Conservation (phyloP, 1,140 invertebrate species). For the Aphelenchoides fujianensis region DNA sequence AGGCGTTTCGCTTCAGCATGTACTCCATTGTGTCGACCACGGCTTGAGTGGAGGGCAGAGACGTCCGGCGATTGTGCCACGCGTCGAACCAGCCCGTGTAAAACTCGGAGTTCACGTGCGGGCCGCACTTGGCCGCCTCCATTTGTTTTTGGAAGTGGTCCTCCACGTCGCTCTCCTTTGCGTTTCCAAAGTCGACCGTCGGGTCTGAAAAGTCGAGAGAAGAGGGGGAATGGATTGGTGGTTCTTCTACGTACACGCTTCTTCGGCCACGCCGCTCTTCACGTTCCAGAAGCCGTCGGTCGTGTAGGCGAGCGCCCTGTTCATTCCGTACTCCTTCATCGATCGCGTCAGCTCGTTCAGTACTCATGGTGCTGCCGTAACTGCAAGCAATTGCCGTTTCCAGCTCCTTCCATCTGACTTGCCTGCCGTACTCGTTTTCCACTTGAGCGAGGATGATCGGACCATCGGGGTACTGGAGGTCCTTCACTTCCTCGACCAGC, state of each 20-base stretch:
- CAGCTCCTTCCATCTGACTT: no score
- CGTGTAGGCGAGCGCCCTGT: constrained; percentile 49
- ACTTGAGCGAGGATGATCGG: constrained; percentile 67
- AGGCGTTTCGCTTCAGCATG: constrained; percentile 65
- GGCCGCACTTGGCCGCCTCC: neutral
- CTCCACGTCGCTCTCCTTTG: neutral
- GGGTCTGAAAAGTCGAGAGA: no score
- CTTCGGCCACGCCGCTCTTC: constrained; percentile 23
- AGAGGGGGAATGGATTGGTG: no score
- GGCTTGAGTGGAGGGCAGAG: constrained; percentile 67
- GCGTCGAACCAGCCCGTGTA: constrained; percentile 73
- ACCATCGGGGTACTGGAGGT: constrained; percentile 64
- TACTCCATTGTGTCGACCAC: constrained; percentile 65
- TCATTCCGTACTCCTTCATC: constrained; percentile 12
- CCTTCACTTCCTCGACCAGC: constrained; percentile 52
- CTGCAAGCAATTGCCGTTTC: no score
- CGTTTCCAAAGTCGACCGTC: constrained; percentile 40
- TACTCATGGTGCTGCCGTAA: constrained; percentile 70
- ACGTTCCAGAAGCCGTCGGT: constrained; percentile 47
- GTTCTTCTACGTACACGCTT: no score
- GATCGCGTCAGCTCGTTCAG: constrained; percentile 57
- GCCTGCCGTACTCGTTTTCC: constrained; percentile 89
- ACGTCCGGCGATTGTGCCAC: constrained; percentile 70
- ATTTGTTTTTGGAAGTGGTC: constrained; percentile 14
- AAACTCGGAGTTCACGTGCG: constrained; percentile 24